A percentile compares a stretch with the other conserved stretches of the same genome.
Evolutionary conservation across 1,140 invertebrate species (phyloP).

Genomic region (Radopholus similis): DNA sequence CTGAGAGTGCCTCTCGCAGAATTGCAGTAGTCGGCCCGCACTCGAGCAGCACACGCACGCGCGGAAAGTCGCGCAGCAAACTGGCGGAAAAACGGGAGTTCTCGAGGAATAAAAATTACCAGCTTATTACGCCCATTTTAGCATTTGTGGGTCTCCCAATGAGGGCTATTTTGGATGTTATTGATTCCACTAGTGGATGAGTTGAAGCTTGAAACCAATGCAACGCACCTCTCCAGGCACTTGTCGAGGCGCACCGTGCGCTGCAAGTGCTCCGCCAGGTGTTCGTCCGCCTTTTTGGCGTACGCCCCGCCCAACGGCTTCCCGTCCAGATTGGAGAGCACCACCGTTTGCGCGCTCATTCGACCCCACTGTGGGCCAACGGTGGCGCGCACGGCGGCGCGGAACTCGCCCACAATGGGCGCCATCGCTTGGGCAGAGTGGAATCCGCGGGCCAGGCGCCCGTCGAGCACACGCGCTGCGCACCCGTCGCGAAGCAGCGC

Average conservation of each 20-base stretch:
- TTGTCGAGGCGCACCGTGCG: background rate
- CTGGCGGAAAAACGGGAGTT: background rate
- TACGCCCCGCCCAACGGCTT: background rate
- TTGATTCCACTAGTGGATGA: too few species aligned
- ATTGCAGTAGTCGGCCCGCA: background rate
- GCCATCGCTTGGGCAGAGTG: background rate
- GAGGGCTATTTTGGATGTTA: too few species aligned
- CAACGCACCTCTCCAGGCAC: background rate
- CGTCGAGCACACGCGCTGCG: background rate
- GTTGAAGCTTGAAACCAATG: background rate
- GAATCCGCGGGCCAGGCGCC: background rate
- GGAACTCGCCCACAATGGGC: background rate
- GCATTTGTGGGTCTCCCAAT: too few species aligned
- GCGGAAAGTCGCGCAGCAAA: background rate
- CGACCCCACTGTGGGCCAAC: background rate
- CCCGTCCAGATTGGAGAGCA: background rate
- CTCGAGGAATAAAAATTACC: too few species aligned
- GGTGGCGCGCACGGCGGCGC: background rate
- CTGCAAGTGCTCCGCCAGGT: background rate
- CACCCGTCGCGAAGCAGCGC: too few species aligned
- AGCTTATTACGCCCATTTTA: too few species aligned
- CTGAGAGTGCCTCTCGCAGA: too few species aligned
- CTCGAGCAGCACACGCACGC: background rate
- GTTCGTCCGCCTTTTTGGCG: background rate
- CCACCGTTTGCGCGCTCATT: background rate